Evolutionary conservation across 1,140 invertebrate species (phyloP).

Genomic region (Papilio glaucus): DNA sequence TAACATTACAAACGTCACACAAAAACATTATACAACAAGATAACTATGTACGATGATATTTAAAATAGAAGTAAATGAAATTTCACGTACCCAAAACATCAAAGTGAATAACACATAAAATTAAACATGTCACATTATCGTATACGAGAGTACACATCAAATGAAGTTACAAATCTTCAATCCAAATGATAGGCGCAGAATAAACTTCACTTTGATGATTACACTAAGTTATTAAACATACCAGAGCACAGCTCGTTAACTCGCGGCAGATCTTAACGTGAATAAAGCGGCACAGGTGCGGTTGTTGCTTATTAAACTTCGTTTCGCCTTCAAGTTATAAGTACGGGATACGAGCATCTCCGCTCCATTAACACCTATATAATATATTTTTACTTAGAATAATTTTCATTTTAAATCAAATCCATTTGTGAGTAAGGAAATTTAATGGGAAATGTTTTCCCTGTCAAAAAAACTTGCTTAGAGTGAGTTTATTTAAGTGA

Average conservation of each 20-base stretch:
- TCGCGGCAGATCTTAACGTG: conserved; percentile 63
- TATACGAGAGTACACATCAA: conserved; percentile 19
- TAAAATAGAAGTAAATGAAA: neutral
- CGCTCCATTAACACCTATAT: conserved; percentile 45
- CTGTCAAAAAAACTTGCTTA: neutral
- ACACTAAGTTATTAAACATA: conserved; percentile 53
- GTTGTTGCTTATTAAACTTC: conserved; percentile 74
- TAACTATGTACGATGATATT: neutral
- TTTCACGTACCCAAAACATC: conserved; percentile 2
- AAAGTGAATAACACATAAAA: conserved; percentile 8
- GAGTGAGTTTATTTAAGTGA: conserved; percentile 30
- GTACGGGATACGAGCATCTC: conserved; percentile 44
- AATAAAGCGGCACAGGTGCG: conserved; percentile 50
- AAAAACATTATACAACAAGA: too few species aligned
- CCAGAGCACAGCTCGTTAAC: conserved; percentile 65
- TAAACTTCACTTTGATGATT: conserved; percentile 47
- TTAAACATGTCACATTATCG: neutral
- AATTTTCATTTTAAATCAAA: conserved; percentile 42
- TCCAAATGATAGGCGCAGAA: conserved; percentile 42
- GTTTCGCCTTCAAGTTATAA: conserved; percentile 56
- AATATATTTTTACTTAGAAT: conserved; percentile 31
- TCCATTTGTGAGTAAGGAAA: conserved; percentile 32
- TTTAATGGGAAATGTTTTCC: conserved; percentile 20
- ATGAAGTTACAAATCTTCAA: conserved; percentile 41
- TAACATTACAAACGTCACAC: too few species aligned